phyloP scores from a whole-genome alignment of 2,888 invertebrate genomes.

The Ommatoiulus sabulosus region DNA sequence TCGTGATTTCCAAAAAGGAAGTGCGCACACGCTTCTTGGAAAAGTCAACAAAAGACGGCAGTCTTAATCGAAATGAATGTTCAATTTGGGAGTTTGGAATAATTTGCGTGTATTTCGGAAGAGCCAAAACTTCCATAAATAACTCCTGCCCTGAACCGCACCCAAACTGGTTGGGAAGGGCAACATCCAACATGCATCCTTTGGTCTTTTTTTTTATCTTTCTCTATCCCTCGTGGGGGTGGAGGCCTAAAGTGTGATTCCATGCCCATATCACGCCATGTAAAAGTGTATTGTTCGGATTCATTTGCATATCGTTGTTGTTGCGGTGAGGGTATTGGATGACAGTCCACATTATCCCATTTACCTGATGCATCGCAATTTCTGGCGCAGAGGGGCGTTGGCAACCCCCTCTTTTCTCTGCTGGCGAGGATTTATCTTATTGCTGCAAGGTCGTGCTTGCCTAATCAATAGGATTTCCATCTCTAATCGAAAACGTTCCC shows the following conservation, averaged over 20 bases:
- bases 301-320: not conserved
- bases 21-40: not conserved
- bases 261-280: not conserved
- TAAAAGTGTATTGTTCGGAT: not conserved
- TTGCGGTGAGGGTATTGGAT: not conserved
- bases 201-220: not conserved
- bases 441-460: constrained; percentile 13
- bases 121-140: not conserved
- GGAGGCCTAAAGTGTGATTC: not conserved
- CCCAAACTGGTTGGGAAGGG: not conserved
- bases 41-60: not conserved
- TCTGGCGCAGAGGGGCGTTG: not conserved
- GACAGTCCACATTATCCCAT: constrained; percentile 14
- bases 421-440: constrained; percentile 7
- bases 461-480: constrained; percentile 22
- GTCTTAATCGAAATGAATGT: constrained; percentile 9
- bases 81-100: not conserved
- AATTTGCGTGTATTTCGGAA: not conserved
- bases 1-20: not conserved
- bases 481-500: constrained; percentile 29
- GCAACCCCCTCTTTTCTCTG: not conserved
- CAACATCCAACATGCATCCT: not conserved
- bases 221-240: not conserved
- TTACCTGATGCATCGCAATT: constrained; percentile 14
- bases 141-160: not conserved